These are phyloP conservation scores for Rhinoraja longicauda DNA, from an alignment of 2,797 vertebrate species.

Conservation along the genomic window DNA sequence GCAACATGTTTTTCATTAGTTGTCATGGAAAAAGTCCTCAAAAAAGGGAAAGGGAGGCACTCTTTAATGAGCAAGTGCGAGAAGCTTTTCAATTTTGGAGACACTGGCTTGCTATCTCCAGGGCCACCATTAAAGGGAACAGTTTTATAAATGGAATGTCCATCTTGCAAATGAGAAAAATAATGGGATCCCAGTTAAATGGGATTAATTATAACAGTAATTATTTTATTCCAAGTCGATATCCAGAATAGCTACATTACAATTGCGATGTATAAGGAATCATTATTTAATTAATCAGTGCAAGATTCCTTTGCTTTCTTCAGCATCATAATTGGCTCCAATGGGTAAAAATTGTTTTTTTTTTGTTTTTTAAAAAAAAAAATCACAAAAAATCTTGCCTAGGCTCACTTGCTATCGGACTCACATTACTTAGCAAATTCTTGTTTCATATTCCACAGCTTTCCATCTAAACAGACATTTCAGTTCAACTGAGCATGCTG, in stretches of 20 bases:
- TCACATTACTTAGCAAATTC: not conserved
- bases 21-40: conserved; percentile 9
- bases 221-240: not conserved
- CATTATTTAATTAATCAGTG: conserved; percentile 12
- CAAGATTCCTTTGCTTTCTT: conserved; percentile 15
- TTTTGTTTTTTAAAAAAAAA: not conserved
- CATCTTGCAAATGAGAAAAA: not conserved
- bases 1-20: not conserved
- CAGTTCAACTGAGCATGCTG: not conserved
- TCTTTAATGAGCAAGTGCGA: conserved; percentile 17
- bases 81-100: not conserved
- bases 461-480: not conserved
- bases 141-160: not conserved
- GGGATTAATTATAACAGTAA: not conserved
- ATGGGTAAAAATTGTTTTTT: too few relatives aligned
- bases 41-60: not conserved
- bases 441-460: not conserved
- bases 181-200: not conserved
- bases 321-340: not conserved
- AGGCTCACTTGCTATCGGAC: not conserved
- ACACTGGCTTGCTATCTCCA: not conserved
- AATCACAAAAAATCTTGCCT: not conserved
- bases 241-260: not conserved
- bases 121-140: not conserved
- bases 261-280: not conserved